phyloP scores from a whole-genome alignment of 2,113 vertebrate genomes.

The Fukomys damarensis region DNA sequence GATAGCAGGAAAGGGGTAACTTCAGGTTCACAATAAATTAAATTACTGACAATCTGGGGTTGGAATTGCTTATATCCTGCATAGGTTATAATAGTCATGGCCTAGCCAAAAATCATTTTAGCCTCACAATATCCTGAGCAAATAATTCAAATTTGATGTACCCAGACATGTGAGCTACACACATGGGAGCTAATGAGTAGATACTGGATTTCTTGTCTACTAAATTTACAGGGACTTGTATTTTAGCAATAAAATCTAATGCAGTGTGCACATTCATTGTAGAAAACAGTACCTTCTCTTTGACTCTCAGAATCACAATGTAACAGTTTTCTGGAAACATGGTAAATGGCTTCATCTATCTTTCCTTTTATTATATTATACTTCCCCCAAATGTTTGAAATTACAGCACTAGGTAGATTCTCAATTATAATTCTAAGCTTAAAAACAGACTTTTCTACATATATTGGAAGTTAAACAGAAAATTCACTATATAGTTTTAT shows the following conservation, averaged over 20 bases:
- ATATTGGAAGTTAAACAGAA: neutral
- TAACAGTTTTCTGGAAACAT: neutral
- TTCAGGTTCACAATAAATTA: neutral
- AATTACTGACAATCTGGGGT: neutral
- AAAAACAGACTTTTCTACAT: neutral
- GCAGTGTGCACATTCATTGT: neutral
- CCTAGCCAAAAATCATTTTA: neutral
- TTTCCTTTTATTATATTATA: neutral
- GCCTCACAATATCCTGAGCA: neutral
- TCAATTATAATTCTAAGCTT: neutral
- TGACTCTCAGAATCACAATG: neutral
- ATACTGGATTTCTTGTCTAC: neutral
- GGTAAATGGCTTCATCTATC: neutral
- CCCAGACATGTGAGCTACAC: neutral
- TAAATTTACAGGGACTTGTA: neutral
- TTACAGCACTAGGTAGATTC: neutral
- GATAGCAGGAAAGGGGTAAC: neutral
- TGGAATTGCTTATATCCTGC: neutral
- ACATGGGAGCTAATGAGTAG: neutral
- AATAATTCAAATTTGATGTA: neutral
- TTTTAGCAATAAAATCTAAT: neutral
- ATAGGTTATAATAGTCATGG: too few relatives aligned
- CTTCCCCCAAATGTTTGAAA: neutral
- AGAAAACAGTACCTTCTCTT: neutral
- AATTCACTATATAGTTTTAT: neutral